phyloP scores from a whole-genome alignment of 2,113 vertebrate species.

The Zapornia atra region DNA sequence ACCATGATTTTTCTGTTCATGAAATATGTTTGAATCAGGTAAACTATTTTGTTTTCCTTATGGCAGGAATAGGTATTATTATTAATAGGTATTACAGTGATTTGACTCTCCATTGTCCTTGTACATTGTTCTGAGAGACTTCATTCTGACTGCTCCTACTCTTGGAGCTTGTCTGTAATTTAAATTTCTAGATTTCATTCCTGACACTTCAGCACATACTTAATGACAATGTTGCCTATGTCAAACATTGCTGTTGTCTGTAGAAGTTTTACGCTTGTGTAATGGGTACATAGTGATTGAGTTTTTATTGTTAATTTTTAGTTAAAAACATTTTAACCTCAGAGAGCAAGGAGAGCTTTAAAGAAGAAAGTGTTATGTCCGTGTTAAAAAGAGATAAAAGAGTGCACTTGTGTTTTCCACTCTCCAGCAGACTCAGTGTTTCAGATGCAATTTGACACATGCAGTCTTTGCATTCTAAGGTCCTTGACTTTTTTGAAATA shows the following conservation, averaged over 20 bases:
- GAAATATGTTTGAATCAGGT: neutral
- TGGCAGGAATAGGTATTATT: neutral
- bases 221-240: neutral
- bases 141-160: neutral
- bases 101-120: neutral
- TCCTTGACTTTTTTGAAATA: neutral
- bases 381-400: neutral
- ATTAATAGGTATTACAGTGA: neutral
- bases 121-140: neutral
- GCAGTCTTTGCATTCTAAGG: neutral
- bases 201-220: neutral
- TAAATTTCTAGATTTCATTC: conserved; percentile 9
- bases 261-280: neutral
- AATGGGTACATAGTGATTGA: neutral
- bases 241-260: neutral
- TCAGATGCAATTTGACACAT: neutral
- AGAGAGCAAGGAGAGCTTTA: neutral
- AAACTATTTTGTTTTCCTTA: neutral
- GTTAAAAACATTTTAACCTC: neutral
- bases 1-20: neutral
- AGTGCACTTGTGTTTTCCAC: neutral
- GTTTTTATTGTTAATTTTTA: neutral
- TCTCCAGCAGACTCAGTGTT: neutral
- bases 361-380: neutral
- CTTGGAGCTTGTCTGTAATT: neutral